These are phyloP conservation scores for Thripadectes ignobilis DNA, from an alignment of 2,797 vertebrate genomes.

Conservation along the genomic window DNA sequence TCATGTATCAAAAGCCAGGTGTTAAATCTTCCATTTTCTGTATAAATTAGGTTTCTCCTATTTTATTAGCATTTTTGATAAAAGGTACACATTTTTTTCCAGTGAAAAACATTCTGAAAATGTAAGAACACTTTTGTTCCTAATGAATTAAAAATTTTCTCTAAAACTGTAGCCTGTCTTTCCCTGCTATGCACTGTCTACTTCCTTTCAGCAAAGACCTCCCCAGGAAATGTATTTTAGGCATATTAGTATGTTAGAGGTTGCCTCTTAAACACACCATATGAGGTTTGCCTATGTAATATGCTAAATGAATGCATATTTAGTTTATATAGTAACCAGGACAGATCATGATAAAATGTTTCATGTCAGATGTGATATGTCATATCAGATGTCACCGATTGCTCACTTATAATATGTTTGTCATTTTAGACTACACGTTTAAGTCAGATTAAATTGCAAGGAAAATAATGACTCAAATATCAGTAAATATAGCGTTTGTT, in stretches of 20 bases:
- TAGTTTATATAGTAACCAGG: slow-evolving; percentile 3
- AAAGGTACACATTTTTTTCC: neutral
- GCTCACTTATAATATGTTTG: slow-evolving; percentile 48
- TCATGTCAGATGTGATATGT: neutral
- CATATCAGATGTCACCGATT: slow-evolving; percentile 24
- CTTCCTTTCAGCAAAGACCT: neutral
- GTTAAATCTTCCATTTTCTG: neutral
- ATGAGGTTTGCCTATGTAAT: neutral
- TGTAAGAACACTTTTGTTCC: neutral
- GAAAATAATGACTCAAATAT: slow-evolving; percentile 18
- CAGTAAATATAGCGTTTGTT: neutral
- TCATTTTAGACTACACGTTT: slow-evolving; percentile 4
- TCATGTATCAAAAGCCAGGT: neutral
- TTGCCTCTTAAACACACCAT: slow-evolving; percentile 16
- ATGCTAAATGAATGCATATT: slow-evolving; percentile 2
- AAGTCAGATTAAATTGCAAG: slow-evolving; percentile 16
- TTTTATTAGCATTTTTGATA: neutral
- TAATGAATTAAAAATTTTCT: neutral
- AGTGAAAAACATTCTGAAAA: neutral
- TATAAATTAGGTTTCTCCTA: neutral
- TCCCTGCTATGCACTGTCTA: neutral
- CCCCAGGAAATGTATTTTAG: neutral
- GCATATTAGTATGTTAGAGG: neutral
- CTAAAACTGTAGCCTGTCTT: neutral
- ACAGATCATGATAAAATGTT: slow-evolving; percentile 18